These are phyloP conservation scores for Enteromius trimaculatus DNA, from an alignment of 2,797 vertebrate species.

Conservation along the genomic window DNA sequence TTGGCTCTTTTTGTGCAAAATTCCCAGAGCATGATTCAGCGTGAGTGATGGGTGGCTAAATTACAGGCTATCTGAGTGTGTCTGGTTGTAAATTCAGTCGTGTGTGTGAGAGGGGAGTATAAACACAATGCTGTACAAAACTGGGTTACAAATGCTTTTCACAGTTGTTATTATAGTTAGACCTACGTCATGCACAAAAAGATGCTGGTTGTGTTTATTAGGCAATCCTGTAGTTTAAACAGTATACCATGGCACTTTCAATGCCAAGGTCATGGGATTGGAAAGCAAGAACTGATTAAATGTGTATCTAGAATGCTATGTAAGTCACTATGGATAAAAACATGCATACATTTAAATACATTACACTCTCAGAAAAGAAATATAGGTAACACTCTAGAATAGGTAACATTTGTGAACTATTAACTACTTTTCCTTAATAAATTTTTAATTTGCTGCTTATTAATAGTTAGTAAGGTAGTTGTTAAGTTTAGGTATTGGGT, in stretches of 20 bases:
- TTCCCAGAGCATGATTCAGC: slow-evolving; percentile 26
- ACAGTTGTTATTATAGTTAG: background rate
- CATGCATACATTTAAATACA: background rate
- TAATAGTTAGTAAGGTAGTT: too few relatives aligned
- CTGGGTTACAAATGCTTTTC: background rate
- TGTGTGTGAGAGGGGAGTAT: background rate
- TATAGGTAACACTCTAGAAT: background rate
- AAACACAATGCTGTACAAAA: background rate
- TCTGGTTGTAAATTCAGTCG: background rate
- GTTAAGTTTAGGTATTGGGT: too few relatives aligned
- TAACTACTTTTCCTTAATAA: too few relatives aligned
- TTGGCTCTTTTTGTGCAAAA: background rate
- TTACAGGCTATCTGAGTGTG: slow-evolving; percentile 9
- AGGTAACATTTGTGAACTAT: too few relatives aligned
- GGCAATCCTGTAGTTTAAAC: background rate
- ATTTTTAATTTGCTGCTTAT: too few relatives aligned
- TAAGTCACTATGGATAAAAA: background rate
- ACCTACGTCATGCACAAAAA: background rate
- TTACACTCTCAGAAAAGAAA: background rate
- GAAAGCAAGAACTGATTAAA: background rate
- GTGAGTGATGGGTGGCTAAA: background rate
- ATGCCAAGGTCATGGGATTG: background rate
- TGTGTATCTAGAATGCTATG: background rate
- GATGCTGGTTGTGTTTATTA: background rate
- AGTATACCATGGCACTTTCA: background rate